These are phyloP conservation scores for Margaritifera margaritifera DNA, from an alignment of 2,888 invertebrate genomes.

Conservation along the genomic window DNA sequence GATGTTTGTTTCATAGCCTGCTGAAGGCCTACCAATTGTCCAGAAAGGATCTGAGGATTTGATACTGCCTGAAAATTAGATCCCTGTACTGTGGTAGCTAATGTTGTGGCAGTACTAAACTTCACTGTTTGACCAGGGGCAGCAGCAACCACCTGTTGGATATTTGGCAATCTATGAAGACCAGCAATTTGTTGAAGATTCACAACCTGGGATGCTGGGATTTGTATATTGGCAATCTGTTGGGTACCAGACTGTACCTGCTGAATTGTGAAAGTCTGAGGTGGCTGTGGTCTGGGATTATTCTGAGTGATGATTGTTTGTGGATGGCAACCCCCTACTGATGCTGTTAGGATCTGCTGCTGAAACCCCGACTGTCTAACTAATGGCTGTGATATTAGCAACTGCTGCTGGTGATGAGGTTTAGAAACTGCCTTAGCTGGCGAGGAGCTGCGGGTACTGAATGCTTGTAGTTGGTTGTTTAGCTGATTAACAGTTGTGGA, in stretches of 20 bases:
- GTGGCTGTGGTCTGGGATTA: constrained; percentile 7
- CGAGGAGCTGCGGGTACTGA: background rate
- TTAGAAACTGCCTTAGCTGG: constrained; percentile 6
- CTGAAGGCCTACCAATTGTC: too few species aligned
- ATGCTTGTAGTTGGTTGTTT: too few species aligned
- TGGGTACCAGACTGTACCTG: constrained; percentile 5
- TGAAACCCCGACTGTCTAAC: constrained; percentile 1
- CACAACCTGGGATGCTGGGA: background rate
- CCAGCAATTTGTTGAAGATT: constrained; percentile 4
- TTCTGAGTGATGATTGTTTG: background rate
- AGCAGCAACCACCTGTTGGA: constrained; percentile 6
- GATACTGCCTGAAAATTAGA: background rate
- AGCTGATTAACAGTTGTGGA: constrained; percentile 6
- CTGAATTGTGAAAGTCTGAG: background rate
- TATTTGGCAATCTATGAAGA: constrained; percentile 1
- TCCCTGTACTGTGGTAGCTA: background rate
- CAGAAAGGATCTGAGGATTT: too few species aligned
- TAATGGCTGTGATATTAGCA: background rate
- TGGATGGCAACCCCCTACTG: background rate
- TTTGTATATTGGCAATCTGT: constrained; percentile 6
- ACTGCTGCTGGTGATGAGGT: constrained; percentile 3
- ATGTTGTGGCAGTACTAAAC: background rate
- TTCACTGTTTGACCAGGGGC: background rate
- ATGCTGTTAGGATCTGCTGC: background rate
- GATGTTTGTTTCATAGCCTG: too few species aligned